phyloP scores from a whole-genome alignment of 2,888 invertebrate species.

The Protodeltote pygarga region DNA sequence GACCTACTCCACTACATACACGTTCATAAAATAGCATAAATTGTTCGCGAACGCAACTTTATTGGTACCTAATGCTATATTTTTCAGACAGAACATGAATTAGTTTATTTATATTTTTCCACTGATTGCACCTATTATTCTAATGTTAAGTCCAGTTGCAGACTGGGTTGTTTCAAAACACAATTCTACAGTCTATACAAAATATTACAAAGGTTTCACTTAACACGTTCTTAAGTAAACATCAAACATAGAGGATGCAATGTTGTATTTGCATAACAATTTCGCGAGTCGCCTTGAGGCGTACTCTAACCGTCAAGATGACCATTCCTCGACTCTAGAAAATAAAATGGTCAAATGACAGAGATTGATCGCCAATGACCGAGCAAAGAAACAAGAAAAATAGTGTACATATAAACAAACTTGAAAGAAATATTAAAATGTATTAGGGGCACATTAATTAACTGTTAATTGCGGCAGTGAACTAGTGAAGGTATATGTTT shows the following conservation, averaged over 20 bases:
- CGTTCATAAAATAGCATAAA: conserved; percentile 11
- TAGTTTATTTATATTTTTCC: background rate
- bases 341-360: conserved; percentile 44
- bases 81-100: conserved; percentile 3
- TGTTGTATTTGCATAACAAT: conserved; percentile 75
- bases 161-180: conserved; percentile 6
- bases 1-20: conserved; percentile 37
- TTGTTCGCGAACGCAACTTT: conserved; percentile 14
- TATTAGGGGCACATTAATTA: conserved; percentile 41
- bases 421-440: conserved; percentile 35
- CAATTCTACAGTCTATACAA: conserved; percentile 21
- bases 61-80: conserved; percentile 5
- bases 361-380: conserved; percentile 45
- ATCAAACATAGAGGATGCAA: conserved; percentile 56
- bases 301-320: conserved; percentile 43
- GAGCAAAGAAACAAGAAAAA: conserved; percentile 13
- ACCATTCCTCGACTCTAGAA: conserved; percentile 29
- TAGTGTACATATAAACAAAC: conserved; percentile 5
- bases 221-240: conserved; percentile 46
- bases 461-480: conserved; percentile 36
- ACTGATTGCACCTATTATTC: background rate
- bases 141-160: conserved; percentile 1
- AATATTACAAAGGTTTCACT: conserved; percentile 28
- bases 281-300: conserved; percentile 70
- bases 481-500: conserved; percentile 37